Conservation (phyloP, 2,888 invertebrate species). For the Eretmocerus hayati region DNA sequence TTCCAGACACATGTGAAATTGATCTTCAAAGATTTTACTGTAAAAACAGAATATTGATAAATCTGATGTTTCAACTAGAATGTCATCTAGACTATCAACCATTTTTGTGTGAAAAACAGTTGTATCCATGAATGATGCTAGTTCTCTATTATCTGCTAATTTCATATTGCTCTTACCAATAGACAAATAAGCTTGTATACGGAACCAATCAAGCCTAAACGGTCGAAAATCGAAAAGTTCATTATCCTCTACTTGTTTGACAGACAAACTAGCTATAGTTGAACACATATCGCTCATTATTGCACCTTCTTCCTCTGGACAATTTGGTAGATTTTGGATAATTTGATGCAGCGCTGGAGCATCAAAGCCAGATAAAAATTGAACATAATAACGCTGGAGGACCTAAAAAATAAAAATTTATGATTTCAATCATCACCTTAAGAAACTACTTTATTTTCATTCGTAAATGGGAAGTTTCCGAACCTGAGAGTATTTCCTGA, state of each 20-base stretch:
- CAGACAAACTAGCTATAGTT: constrained; percentile 75
- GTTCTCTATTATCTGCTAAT: constrained; percentile 74
- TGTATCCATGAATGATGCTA: constrained; percentile 89
- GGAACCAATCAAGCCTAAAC: constrained; percentile 93
- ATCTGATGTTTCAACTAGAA: constrained; percentile 94
- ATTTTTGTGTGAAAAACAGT: constrained; percentile 96
- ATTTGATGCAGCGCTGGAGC: constrained; percentile 82
- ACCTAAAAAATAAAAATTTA: constrained; percentile 56
- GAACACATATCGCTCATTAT: constrained; percentile 89
- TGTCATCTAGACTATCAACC: constrained; percentile 96
- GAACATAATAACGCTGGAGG: constrained; percentile 94
- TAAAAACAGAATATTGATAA: constrained; percentile 97
- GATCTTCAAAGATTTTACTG: constrained; percentile 92
- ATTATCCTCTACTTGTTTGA: constrained; percentile 95
- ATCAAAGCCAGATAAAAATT: constrained; percentile 94
- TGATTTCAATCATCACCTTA: no score
- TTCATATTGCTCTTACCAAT: constrained; percentile 71
- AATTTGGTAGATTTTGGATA: constrained; percentile 73
- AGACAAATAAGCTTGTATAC: constrained; percentile 90
- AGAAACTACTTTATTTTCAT: no score
- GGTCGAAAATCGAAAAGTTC: constrained; percentile 93
- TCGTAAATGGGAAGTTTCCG: not conserved
- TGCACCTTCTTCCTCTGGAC: constrained; percentile 91
- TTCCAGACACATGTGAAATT: constrained; percentile 97
- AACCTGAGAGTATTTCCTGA: constrained; percentile 85